Evolutionary conservation across 2,888 invertebrate species (phyloP), one percentile per base, ranked within the genome.

Genomic region (Norana najaformis): DNA sequence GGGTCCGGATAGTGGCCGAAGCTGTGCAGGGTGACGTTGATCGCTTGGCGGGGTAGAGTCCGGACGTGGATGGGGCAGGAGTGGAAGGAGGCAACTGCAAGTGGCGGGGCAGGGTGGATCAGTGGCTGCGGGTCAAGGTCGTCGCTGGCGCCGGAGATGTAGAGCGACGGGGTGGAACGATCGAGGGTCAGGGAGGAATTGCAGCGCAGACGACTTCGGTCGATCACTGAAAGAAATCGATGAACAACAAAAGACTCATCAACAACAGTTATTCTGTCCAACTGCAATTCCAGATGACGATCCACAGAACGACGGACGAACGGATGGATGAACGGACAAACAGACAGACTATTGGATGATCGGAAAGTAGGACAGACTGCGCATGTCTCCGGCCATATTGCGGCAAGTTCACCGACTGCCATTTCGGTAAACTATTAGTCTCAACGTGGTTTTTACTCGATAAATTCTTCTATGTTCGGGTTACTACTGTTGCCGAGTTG

Each of bases 101-200:
- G 18, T 18, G 37, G 20, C 85, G 34, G 4, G 85, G 35, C 36
- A 69, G 23, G 20, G 47, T 69, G 69, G n/a, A n/a, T 69, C 30
- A 69, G n/a, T 69, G 69, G n/a, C 69, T 69, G 69, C 30, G 69
- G 69, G 69, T 85, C 85, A 37, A 85, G 37, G 36, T 36, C 35
- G 36, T 37, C 85, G 85, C 37, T 85, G 85, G 85, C 85, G 85
- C 88, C 88, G 39, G 47, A 88, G 41, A 88, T 39, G 47, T 39
- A 47, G 30, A 88, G 88, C n/a, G 39, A 34, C 20, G 37, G 39
- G 37, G n/a, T 38, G 88, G 41, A 39, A 6, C 88, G 39, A 20
- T 39, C 39, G 88, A 88, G 88, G 18, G 88, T 41, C n/a, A 88
- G 37, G 41, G 88, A 41, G 23, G 88, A 88, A 88, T 88, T 88